These are phyloP conservation scores for Periophthalmus modestus DNA, from an alignment of 2,113 vertebrate genomes.

Conservation along the genomic window DNA sequence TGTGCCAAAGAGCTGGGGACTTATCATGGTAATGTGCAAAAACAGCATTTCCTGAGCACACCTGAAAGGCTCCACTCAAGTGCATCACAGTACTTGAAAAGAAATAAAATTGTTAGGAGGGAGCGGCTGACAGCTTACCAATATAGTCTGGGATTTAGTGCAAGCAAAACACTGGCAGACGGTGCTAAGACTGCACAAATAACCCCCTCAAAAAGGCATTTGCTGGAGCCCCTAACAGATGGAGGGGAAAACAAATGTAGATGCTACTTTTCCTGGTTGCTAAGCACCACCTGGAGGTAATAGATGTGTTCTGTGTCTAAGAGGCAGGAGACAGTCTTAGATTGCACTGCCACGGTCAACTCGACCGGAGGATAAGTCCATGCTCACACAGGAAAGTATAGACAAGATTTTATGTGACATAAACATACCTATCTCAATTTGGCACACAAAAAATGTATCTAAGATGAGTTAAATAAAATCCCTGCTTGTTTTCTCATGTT, in stretches of 20 bases:
- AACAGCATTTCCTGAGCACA: conserved; percentile 43
- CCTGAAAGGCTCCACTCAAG: conserved; percentile 56
- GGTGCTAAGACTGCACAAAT: conserved; percentile 55
- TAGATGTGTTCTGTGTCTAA: conserved; percentile 44
- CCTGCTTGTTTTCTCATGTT: no score
- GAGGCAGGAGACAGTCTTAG: conserved; percentile 2
- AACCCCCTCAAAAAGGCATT: conserved; percentile 34
- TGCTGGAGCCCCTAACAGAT: conserved; percentile 60
- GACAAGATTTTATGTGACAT: neutral
- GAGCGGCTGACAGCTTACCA: conserved; percentile 49
- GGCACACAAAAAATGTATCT: no score
- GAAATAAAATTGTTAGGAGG: conserved; percentile 55
- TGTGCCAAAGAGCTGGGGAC: conserved; percentile 32
- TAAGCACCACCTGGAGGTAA: conserved; percentile 64
- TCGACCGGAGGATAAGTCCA: neutral
- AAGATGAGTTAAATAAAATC: neutral
- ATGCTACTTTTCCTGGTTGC: conserved; percentile 63
- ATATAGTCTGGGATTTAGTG: conserved; percentile 37
- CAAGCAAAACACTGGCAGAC: conserved; percentile 66
- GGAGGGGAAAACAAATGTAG: conserved; percentile 65
- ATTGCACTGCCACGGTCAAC: neutral
- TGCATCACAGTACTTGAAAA: conserved; percentile 58
- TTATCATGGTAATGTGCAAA: conserved; percentile 25
- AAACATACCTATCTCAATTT: neutral
- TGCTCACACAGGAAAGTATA: neutral